phyloP scores from a whole-genome alignment of 1,140 invertebrate genomes.

The Zaprionus camerounensis region DNA sequence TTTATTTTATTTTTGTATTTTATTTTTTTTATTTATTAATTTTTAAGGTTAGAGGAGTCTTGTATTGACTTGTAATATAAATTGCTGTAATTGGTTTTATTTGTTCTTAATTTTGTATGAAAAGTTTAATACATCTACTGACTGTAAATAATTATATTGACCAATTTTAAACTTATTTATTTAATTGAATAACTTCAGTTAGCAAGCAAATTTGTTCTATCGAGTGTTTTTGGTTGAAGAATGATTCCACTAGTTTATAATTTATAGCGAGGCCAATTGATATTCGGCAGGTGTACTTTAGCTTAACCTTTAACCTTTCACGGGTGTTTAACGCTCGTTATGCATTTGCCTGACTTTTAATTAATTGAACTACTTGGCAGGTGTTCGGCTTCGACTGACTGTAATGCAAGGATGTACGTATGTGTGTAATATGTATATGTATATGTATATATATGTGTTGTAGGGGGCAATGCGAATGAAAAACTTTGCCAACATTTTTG shows the following conservation, averaged over 20 bases:
- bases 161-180: not conserved
- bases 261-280: not conserved
- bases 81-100: not conserved
- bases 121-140: not conserved
- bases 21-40: too few species aligned
- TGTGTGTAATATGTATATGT: not conserved
- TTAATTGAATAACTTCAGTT: not conserved
- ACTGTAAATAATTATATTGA: not conserved
- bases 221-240: not conserved
- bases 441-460: not conserved
- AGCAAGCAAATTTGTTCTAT: not conserved
- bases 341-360: constrained; percentile 65
- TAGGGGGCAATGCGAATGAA: constrained; percentile 18
- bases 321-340: constrained; percentile 46
- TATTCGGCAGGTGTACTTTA: not conserved
- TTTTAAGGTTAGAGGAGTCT: too few species aligned
- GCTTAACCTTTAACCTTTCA: not conserved
- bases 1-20: too few species aligned
- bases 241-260: not conserved
- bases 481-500: constrained; percentile 48
- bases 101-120: not conserved
- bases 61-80: not conserved
- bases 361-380: constrained; percentile 73
- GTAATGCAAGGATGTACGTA: not conserved
- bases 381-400: constrained; percentile 9